Conservation (phyloP, 2,113 vertebrate genomes). For the Glareola pratincola region DNA sequence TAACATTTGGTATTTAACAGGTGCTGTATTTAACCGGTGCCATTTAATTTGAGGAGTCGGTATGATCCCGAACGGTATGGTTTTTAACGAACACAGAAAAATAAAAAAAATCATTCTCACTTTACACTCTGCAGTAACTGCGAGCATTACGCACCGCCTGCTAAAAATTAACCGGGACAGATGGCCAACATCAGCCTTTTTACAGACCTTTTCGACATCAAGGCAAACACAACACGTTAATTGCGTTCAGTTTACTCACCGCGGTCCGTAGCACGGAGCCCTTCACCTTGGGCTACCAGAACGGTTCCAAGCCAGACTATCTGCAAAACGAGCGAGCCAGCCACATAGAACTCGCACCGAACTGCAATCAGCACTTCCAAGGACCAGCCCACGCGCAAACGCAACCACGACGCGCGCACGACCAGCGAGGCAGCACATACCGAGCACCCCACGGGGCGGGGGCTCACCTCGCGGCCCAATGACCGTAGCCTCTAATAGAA, state of each 20-base stretch:
- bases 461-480: not conserved
- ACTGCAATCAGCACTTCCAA: not conserved
- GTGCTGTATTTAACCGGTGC: too few species aligned
- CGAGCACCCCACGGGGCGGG: not conserved
- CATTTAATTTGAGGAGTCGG: not conserved
- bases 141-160: not conserved
- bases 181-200: not conserved
- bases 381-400: not conserved
- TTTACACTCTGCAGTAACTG: not conserved
- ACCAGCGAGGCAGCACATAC: not conserved
- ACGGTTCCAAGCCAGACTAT: not conserved
- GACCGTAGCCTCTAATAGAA: not conserved
- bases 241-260: not conserved
- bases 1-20: rapidly evolving
- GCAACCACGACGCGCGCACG: not conserved
- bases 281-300: not conserved
- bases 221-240: not conserved
- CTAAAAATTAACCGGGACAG: conserved; percentile 24
- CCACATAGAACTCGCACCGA: not conserved
- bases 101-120: not conserved
- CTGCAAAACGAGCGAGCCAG: not conserved
- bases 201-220: not conserved
- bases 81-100: not conserved
- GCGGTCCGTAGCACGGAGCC: not conserved
- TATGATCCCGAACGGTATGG: not conserved